These are phyloP conservation scores for Pangasianodon gigas DNA, from an alignment of 2,113 vertebrate genomes.

Conservation along the genomic window DNA sequence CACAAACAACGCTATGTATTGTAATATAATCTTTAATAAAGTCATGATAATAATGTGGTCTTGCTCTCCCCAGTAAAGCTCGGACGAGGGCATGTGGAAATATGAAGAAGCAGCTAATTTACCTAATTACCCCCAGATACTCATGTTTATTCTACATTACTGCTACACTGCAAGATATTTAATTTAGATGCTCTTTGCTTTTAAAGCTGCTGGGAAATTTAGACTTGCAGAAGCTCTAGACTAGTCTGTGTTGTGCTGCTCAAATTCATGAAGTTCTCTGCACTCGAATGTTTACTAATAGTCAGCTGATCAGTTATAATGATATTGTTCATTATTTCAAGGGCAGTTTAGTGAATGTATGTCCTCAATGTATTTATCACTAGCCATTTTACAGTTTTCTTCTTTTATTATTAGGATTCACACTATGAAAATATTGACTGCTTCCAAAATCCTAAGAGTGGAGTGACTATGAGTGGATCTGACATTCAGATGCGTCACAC, in stretches of 20 bases:
- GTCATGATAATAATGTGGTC: no score
- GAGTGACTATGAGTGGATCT: background rate
- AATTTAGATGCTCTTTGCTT: background rate
- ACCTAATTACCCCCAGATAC: no score
- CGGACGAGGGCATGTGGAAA: background rate
- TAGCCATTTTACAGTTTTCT: background rate
- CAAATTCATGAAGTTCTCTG: background rate
- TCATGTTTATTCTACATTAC: background rate
- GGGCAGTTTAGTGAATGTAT: background rate
- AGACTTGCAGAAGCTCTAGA: background rate
- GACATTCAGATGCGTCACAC: rapidly evolving
- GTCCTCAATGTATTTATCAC: background rate
- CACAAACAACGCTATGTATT: no score
- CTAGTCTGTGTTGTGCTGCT: background rate
- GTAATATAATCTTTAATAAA: no score
- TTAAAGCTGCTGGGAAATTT: background rate
- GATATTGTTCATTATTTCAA: background rate
- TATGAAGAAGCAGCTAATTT: background rate
- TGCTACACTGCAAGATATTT: background rate
- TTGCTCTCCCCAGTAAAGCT: no score
- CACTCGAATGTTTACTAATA: background rate
- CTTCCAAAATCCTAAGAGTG: background rate
- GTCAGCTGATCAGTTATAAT: background rate
- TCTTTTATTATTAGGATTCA: slow-evolving; percentile 49
- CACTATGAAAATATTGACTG: slow-evolving; percentile 45